These are phyloP conservation scores for Phainopepla nitens DNA, from an alignment of 2,113 vertebrate species.

Conservation along the genomic window DNA sequence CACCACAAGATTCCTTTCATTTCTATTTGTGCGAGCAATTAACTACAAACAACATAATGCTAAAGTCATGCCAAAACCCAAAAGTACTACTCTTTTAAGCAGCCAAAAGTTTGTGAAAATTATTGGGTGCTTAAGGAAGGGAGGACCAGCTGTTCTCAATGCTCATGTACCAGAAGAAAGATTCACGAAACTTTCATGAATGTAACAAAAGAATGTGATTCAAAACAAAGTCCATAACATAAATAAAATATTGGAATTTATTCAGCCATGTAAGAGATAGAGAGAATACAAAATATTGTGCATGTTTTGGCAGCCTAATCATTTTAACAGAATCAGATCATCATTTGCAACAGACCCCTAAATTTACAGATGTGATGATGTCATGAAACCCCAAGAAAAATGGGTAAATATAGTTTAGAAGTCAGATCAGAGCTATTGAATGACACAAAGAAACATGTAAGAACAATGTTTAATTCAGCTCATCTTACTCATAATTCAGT, in stretches of 20 bases:
- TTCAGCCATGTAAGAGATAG: slow-evolving; percentile 38
- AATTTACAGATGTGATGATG: slow-evolving; percentile 1
- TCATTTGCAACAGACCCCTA: slow-evolving; percentile 5
- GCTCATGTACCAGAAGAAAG: not conserved
- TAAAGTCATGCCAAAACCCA: not conserved
- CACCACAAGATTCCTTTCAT: not conserved
- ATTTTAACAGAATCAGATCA: slow-evolving; percentile 20
- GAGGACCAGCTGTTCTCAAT: not conserved
- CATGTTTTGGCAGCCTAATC: not conserved
- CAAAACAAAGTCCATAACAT: slow-evolving; percentile 3
- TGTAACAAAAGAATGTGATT: slow-evolving; percentile 20
- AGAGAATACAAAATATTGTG: slow-evolving; percentile 18
- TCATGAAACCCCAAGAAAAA: not conserved
- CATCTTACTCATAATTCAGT: not conserved
- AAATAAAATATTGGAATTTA: slow-evolving; percentile 37
- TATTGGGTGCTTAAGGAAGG: not conserved
- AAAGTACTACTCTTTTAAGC: not conserved
- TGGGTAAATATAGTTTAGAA: not conserved
- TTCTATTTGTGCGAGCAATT: not conserved
- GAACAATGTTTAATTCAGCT: not conserved
- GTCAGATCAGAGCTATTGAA: not conserved
- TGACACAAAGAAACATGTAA: not conserved
- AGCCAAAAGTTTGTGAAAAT: not conserved
- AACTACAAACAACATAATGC: not conserved
- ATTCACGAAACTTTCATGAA: not conserved